Conservation (phyloP, 2,113 vertebrate genomes). For the Leiothrix lutea region DNA sequence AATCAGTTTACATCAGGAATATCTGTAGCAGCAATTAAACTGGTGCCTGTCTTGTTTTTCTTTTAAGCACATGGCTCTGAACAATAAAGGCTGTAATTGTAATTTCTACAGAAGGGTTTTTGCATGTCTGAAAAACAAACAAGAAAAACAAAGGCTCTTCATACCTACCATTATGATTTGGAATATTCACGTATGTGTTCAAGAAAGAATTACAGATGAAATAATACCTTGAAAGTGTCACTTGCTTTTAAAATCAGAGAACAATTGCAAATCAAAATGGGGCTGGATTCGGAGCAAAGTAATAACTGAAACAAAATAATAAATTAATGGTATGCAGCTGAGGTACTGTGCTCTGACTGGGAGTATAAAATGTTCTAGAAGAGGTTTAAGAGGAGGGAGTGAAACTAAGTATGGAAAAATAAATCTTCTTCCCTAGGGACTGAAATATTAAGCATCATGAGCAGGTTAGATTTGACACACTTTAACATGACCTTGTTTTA, state of each 20-base stretch:
- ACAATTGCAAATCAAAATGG: neutral
- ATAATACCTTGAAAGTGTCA: neutral
- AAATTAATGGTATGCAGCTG: neutral
- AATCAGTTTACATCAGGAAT: neutral
- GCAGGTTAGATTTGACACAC: neutral
- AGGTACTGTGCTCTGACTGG: neutral
- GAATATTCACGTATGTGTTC: accelerated
- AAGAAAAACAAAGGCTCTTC: conserved; percentile 15
- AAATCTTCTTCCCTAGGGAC: neutral
- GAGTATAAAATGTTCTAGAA: neutral
- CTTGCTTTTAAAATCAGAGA: neutral
- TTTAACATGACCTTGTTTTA: neutral
- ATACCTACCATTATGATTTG: conserved; percentile 1
- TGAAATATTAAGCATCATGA: neutral
- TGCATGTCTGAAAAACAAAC: conserved; percentile 12
- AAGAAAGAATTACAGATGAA: neutral
- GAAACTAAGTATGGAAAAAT: neutral
- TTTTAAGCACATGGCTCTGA: conserved; percentile 12
- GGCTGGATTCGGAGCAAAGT: neutral
- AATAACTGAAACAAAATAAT: neutral
- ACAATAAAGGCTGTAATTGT: conserved; percentile 45
- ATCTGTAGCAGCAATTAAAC: conserved; percentile 31
- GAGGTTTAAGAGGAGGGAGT: neutral
- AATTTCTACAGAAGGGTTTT: conserved; percentile 3
- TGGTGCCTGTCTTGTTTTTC: neutral